Evolutionary conservation across 2,888 invertebrate genomes (phyloP), one percentile per base, ranked within the genome.

Genomic region (Eupithecia subumbrata): DNA sequence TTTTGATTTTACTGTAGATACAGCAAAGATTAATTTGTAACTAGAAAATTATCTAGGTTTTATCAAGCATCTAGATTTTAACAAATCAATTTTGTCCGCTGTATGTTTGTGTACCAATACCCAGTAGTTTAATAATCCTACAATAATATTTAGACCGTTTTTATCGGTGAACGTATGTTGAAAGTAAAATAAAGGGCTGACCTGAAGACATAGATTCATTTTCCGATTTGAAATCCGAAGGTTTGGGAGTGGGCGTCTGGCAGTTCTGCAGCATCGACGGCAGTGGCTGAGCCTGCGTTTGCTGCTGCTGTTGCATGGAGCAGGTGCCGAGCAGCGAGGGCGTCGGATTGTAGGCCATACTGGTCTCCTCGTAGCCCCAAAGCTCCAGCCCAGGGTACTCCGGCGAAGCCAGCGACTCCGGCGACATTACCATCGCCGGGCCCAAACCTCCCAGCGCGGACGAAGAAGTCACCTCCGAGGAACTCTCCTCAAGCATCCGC

Each of bases 341-440:
- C 72, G 93, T 87, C 80, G 93, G 89, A 84, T 90, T 88, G 84
- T 95, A 95, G 30, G 92, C 87, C 79, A 94, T 90, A 66, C 89
- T 91, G 69, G 72, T 76, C 56, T 96, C 96, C 82, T 96, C 96
- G 86, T 95, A 96, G 85, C 97, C 97, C 98, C 98, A 98, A 82
- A 98, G 95, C 87, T 98, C 98, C 81, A 97, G 95, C 85, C 97
- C 97, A 78, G 96, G 96, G 89, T 97, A 97, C 83, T 97, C 97
- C 30, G 97, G 96, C 82, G 97, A 97, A 81, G 96, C 96, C 81
- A 97, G 95, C 70, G 97, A 97, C 80, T 97, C 96, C 70, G 97
- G 97, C 85, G 97, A 97, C 96, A 97, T 97, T 86, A 97, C 97
- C 91, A 97, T 96, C 80, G 96, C 96, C 81, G 96, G 95, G 84